A percentile compares a stretch with the other conserved stretches of the same genome.
Conservation (phyloP, 2,113 vertebrate genomes). For the Synchiropus splendidus region DNA sequence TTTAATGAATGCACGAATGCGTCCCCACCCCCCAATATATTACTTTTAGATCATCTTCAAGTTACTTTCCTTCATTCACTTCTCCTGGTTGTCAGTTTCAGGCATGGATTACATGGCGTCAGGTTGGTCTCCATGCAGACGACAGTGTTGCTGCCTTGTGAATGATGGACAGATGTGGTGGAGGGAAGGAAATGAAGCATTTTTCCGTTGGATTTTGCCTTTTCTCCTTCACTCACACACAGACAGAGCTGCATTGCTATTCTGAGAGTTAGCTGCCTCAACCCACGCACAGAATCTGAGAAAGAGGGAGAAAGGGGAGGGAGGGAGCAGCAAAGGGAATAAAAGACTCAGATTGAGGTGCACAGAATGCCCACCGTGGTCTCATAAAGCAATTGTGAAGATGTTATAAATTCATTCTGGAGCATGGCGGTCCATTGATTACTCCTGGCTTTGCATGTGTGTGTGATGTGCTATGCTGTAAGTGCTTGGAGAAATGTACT, state of each 20-base stretch:
- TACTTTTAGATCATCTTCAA: too few species aligned
- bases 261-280: constrained; percentile 75
- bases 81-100: too few species aligned
- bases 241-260: constrained; percentile 73
- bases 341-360: constrained; percentile 31
- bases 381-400: not conserved
- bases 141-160: too few species aligned
- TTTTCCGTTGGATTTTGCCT: constrained; percentile 29
- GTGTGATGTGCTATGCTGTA: constrained; percentile 55
- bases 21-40: too few species aligned
- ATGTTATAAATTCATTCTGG: too few species aligned
- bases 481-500: constrained; percentile 73
- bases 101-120: too few species aligned
- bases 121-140: too few species aligned
- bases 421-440: too few species aligned
- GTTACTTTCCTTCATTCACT: too few species aligned
- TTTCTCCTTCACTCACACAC: constrained; percentile 41
- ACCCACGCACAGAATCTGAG: constrained; percentile 73
- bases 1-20: too few species aligned
- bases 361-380: constrained; percentile 30
- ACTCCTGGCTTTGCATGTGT: constrained; percentile 29
- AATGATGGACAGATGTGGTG: constrained; percentile 24
- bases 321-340: constrained; percentile 13
- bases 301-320: constrained; percentile 49
- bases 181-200: not conserved